These are phyloP conservation scores for Isichthys henryi DNA, from an alignment of 2,113 vertebrate genomes.

Conservation along the genomic window DNA sequence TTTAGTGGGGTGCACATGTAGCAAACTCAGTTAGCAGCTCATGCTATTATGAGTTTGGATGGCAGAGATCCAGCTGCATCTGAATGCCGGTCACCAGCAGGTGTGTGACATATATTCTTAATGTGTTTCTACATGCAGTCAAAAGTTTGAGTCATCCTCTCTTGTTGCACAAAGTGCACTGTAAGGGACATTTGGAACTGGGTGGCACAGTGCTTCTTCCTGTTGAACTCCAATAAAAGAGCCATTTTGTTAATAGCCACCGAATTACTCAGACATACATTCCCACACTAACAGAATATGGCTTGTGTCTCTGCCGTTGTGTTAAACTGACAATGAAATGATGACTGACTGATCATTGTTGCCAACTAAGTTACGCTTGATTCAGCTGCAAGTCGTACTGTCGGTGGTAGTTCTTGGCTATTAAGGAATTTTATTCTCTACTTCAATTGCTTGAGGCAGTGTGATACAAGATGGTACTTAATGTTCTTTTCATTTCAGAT, in stretches of 20 bases:
- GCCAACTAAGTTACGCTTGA: neutral
- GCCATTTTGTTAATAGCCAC: neutral
- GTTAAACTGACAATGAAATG: neutral
- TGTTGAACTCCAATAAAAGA: neutral
- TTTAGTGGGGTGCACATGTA: neutral
- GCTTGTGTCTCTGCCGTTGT: neutral
- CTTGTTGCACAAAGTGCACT: neutral
- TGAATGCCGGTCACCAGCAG: neutral
- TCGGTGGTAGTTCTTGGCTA: neutral
- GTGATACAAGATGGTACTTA: neutral
- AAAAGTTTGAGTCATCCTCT: neutral
- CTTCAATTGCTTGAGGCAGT: neutral
- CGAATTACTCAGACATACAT: neutral
- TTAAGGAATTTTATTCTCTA: neutral
- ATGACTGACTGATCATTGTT: neutral
- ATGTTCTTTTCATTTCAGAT: neutral
- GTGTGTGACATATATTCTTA: neutral
- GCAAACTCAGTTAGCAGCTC: neutral
- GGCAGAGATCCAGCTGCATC: neutral
- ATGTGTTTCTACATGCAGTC: neutral
- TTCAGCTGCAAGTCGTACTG: neutral
- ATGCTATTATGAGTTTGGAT: neutral
- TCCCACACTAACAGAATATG: neutral
- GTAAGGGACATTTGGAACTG: neutral
- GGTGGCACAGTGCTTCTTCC: neutral